These are phyloP conservation scores for Sabatieria punctata DNA, from an alignment of 2,888 invertebrate species.

Conservation along the genomic window DNA sequence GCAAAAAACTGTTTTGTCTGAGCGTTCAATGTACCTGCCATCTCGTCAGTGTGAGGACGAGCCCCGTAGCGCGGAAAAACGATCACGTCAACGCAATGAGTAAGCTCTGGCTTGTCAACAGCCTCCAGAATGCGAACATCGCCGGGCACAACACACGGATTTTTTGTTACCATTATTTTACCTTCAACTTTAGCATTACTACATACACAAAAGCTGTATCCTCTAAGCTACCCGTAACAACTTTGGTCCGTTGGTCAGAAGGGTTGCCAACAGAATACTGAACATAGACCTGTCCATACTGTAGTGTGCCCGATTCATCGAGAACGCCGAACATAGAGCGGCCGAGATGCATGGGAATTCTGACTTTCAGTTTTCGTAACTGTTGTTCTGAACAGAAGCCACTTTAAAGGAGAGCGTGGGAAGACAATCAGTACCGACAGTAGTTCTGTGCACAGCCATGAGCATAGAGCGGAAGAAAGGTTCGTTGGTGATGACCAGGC, in stretches of 20 bases:
- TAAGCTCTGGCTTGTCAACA: slow-evolving; percentile 20
- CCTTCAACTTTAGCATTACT: too few species aligned
- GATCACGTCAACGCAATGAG: slow-evolving; percentile 20
- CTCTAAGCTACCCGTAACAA: too few species aligned
- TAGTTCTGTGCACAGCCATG: slow-evolving; percentile 6
- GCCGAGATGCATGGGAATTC: slow-evolving; percentile 12
- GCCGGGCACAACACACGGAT: slow-evolving; percentile 30
- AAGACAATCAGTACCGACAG: not conserved
- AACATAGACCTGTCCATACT: slow-evolving; percentile 21
- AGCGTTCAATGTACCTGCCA: slow-evolving; percentile 16
- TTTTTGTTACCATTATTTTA: slow-evolving; percentile 21
- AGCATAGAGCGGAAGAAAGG: slow-evolving; percentile 11
- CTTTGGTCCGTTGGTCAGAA: too few species aligned
- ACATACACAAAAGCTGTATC: too few species aligned
- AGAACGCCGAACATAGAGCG: slow-evolving; percentile 19
- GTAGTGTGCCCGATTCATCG: slow-evolving; percentile 17
- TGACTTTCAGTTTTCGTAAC: slow-evolving; percentile 5
- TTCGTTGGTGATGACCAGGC: slow-evolving; percentile 13
- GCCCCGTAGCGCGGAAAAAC: slow-evolving; percentile 27
- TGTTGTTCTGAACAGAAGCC: slow-evolving; percentile 4
- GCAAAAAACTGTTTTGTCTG: too few species aligned
- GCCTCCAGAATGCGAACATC: slow-evolving; percentile 27
- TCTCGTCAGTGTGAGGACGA: slow-evolving; percentile 27
- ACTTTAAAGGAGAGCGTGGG: not conserved
- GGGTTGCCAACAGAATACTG: slow-evolving; percentile 15